phyloP scores from a whole-genome alignment of 2,113 vertebrate genomes.

The human region DNA sequence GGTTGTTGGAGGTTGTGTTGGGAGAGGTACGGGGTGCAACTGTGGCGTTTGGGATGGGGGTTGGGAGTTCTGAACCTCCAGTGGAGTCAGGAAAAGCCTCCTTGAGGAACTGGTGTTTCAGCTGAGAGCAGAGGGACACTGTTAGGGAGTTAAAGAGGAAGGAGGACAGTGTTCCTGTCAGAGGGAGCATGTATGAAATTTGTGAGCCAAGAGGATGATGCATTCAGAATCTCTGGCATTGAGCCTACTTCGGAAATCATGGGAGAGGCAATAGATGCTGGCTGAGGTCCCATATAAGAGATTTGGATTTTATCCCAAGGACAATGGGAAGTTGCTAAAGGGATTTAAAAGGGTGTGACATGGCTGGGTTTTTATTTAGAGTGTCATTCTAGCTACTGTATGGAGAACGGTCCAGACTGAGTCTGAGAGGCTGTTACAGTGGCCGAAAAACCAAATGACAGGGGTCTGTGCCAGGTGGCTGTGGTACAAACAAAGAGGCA shows the following conservation, averaged over 20 bases:
- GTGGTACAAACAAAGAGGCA: neutral
- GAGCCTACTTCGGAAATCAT: neutral
- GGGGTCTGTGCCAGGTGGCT: neutral
- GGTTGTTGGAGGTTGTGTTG: neutral
- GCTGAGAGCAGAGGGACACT: neutral
- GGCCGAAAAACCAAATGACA: neutral
- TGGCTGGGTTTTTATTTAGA: neutral
- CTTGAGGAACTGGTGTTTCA: neutral
- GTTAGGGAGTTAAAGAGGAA: neutral
- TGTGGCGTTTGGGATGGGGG: too few relatives aligned
- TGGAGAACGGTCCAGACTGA: neutral
- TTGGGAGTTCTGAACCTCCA: neutral
- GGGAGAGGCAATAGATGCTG: neutral
- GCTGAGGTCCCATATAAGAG: neutral
- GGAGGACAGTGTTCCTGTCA: too few relatives aligned
- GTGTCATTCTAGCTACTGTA: neutral
- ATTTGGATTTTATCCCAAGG: neutral
- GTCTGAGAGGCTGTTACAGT: neutral
- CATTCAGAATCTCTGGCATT: neutral
- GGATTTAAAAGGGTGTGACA: neutral
- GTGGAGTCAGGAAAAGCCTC: neutral
- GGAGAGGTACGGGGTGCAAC: accelerated
- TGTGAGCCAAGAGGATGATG: neutral
- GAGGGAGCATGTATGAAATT: neutral
- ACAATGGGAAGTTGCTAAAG: neutral